These are phyloP conservation scores for Drosophila chauvacae DNA, from an alignment of 1,140 invertebrate genomes.

Conservation along the genomic window DNA sequence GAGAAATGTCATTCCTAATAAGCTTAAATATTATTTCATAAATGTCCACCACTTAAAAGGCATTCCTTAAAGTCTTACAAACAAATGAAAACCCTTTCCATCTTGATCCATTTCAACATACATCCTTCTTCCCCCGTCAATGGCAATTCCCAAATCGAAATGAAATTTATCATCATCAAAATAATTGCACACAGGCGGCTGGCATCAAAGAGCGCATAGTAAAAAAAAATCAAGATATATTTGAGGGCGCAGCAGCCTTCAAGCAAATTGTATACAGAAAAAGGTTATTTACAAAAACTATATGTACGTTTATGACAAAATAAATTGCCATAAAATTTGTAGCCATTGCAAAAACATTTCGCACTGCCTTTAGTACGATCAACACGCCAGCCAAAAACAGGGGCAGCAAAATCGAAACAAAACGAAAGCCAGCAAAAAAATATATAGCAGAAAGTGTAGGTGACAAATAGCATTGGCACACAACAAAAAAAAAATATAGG, in stretches of 20 bases:
- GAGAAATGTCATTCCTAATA: not conserved
- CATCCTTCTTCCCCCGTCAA: slow-evolving; percentile 15
- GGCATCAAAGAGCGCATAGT: slow-evolving; percentile 61
- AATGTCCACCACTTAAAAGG: slow-evolving; percentile 1
- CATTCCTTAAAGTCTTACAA: not conserved
- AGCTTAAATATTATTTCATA: not conserved
- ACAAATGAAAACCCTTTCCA: slow-evolving; percentile 23
- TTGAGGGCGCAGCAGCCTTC: slow-evolving; percentile 61
- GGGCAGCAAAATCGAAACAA: slow-evolving; percentile 28
- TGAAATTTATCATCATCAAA: slow-evolving; percentile 63
- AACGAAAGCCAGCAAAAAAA: slow-evolving; percentile 41
- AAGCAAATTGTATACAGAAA: slow-evolving; percentile 28
- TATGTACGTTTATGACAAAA: slow-evolving; percentile 74
- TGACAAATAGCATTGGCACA: slow-evolving; percentile 63
- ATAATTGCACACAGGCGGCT: slow-evolving; percentile 62
- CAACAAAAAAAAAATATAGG: not conserved
- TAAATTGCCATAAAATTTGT: slow-evolving; percentile 78
- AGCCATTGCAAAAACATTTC: slow-evolving; percentile 67
- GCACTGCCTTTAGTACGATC: slow-evolving; percentile 66
- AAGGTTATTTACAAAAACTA: slow-evolving; percentile 56
- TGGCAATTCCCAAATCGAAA: slow-evolving; percentile 41
- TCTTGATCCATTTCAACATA: slow-evolving; percentile 31
- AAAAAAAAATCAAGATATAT: slow-evolving; percentile 27
- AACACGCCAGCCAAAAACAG: slow-evolving; percentile 25
- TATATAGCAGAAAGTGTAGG: slow-evolving; percentile 59